These are phyloP conservation scores for Nomada lathburiana DNA, from an alignment of 2,888 invertebrate genomes.

Conservation along the genomic window DNA sequence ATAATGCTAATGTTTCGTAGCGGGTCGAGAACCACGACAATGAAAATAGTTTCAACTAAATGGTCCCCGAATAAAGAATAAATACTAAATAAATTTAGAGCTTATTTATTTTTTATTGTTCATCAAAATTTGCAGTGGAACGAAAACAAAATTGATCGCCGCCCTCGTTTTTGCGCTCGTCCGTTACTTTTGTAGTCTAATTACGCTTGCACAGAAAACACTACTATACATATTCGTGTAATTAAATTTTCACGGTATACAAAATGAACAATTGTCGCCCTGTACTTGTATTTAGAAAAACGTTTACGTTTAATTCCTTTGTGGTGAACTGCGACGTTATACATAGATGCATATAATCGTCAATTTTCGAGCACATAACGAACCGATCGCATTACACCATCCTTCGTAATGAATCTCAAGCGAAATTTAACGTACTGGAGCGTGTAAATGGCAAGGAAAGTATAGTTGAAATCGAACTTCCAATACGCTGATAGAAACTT, in stretches of 20 bases:
- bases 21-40: neutral
- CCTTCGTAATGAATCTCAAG: constrained; percentile 1
- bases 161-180: constrained; percentile 1
- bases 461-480: neutral
- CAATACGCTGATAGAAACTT: neutral
- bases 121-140: neutral
- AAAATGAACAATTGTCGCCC: neutral
- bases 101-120: constrained; percentile 16
- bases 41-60: neutral
- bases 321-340: neutral
- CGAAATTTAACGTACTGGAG: neutral
- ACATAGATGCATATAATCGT: constrained; percentile 4
- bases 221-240: constrained; percentile 10
- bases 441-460: neutral
- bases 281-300: constrained; percentile 1
- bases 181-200: constrained; percentile 17
- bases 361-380: constrained; percentile 3
- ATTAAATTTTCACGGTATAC: constrained; percentile 16
- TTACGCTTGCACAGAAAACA: constrained; percentile 4
- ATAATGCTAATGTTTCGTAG: neutral
- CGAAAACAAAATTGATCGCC: neutral
- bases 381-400: neutral
- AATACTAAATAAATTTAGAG: neutral
- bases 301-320: constrained; percentile 12
- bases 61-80: neutral